phyloP scores from a whole-genome alignment of 2,888 invertebrate genomes.

The Melinaea marsaeus region DNA sequence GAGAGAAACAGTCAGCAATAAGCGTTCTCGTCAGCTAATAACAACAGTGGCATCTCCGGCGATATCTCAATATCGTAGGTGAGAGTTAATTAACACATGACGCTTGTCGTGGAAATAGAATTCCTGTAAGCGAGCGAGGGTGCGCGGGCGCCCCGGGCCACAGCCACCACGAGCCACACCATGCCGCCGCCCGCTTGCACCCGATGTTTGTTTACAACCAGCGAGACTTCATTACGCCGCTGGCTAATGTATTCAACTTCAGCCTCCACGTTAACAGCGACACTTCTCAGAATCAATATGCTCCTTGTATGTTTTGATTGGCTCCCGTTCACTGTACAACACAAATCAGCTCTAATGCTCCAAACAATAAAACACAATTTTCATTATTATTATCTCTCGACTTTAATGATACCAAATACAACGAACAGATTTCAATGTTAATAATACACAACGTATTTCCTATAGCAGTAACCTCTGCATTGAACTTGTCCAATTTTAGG shows the following conservation, averaged over 20 bases:
- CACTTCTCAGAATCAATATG: slow-evolving; percentile 79
- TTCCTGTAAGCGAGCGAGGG: slow-evolving; percentile 70
- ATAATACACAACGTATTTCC: slow-evolving; percentile 75
- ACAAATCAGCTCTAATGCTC: slow-evolving; percentile 52
- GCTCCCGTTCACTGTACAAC: slow-evolving; percentile 53
- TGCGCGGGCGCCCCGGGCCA: slow-evolving; percentile 57
- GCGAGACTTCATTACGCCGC: slow-evolving; percentile 78
- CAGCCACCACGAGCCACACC: slow-evolving; percentile 36
- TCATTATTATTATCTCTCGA: slow-evolving; percentile 41
- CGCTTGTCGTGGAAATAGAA: slow-evolving; percentile 76
- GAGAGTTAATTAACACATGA: slow-evolving; percentile 78
- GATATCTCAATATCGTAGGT: slow-evolving; percentile 77
- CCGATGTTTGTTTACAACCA: slow-evolving; percentile 76
- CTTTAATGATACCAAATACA: slow-evolving; percentile 75
- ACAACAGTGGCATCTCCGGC: slow-evolving; percentile 70
- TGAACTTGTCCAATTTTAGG: slow-evolving; percentile 78
- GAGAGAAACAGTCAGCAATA: slow-evolving; percentile 63
- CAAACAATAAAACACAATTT: slow-evolving; percentile 58
- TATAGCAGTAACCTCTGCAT: slow-evolving; percentile 75
- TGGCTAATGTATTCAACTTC: slow-evolving; percentile 79
- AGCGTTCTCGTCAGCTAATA: slow-evolving; percentile 69
- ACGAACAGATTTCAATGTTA: slow-evolving; percentile 77
- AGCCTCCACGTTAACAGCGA: slow-evolving; percentile 78
- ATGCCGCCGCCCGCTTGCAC: slow-evolving; percentile 40
- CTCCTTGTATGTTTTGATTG: slow-evolving; percentile 79